Conservation (phyloP, 2,888 invertebrate genomes). For the Yponomeuta plumbellus region DNA sequence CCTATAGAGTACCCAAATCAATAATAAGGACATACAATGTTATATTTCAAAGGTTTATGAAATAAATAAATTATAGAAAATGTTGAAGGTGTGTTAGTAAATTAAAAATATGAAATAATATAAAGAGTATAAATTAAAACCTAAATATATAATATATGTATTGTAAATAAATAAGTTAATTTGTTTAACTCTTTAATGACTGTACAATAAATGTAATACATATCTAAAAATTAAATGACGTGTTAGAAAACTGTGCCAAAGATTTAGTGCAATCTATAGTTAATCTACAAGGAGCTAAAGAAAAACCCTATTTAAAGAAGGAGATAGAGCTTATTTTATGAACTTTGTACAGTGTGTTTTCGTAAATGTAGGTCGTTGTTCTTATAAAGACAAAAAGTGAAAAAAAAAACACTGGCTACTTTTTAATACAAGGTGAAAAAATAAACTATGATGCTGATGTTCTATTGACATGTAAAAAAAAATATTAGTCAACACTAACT, state of each 20-base stretch:
- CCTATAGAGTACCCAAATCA: too few species aligned
- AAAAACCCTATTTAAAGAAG: slow-evolving; percentile 15
- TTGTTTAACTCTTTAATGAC: not conserved
- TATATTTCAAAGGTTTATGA: too few species aligned
- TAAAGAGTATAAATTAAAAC: not conserved
- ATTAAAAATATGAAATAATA: not conserved
- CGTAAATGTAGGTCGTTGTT: not conserved
- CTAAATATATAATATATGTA: too few species aligned
- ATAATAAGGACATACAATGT: too few species aligned
- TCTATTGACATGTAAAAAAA: not conserved
- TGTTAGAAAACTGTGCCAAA: slow-evolving; percentile 10
- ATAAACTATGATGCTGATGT: too few species aligned
- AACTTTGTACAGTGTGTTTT: slow-evolving; percentile 26
- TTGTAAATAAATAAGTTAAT: not conserved
- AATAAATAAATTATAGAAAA: too few species aligned
- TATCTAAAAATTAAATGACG: slow-evolving; percentile 11
- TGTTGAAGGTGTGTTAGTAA: too few species aligned
- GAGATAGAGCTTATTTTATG: slow-evolving; percentile 28
- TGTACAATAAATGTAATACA: slow-evolving; percentile 6
- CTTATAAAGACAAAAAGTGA: not conserved
- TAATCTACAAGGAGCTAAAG: slow-evolving; percentile 26
- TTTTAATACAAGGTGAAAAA: too few species aligned
- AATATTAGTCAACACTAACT: not conserved
- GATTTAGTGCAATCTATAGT: slow-evolving; percentile 25
- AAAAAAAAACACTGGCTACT: not conserved